phyloP scores from a whole-genome alignment of 1,140 invertebrate species.

The Drosophila trapezifrons region DNA sequence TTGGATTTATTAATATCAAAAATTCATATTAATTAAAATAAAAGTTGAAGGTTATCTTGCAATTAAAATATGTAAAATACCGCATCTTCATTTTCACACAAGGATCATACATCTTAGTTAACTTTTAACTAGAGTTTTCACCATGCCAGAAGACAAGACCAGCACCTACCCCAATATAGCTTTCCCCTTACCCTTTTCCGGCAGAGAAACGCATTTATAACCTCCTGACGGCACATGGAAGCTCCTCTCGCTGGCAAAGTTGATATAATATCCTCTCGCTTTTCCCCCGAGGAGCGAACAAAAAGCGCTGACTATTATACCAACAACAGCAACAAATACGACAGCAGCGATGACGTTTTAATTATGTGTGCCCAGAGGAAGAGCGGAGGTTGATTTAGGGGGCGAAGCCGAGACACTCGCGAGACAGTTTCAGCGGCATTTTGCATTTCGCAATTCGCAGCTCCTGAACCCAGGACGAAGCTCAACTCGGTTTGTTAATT shows the following conservation, averaged over 20 bases:
- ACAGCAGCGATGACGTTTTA: constrained; percentile 74
- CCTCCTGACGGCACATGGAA: constrained; percentile 22
- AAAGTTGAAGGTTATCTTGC: neutral
- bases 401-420: constrained; percentile 65
- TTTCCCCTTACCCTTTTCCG: neutral
- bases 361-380: constrained; percentile 75
- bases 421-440: constrained; percentile 68
- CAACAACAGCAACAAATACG: constrained; percentile 50
- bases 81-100: neutral
- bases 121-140: neutral
- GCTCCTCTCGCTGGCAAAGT: constrained; percentile 30
- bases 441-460: constrained; percentile 29
- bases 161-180: constrained; percentile 17
- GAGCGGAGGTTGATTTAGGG: constrained; percentile 24
- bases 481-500: constrained; percentile 62
- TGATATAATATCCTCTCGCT: constrained; percentile 48
- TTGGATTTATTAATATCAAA: neutral
- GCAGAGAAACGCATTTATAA: constrained; percentile 44
- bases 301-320: constrained; percentile 71
- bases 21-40: neutral
- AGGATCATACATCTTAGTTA: neutral
- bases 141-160: neutral
- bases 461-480: constrained; percentile 48
- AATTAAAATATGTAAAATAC: neutral
- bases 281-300: constrained; percentile 39